Evolutionary conservation across 2,113 vertebrate species (phyloP), one percentile per base, ranked within the genome.

Genomic region (Probosciger aterrimus): DNA sequence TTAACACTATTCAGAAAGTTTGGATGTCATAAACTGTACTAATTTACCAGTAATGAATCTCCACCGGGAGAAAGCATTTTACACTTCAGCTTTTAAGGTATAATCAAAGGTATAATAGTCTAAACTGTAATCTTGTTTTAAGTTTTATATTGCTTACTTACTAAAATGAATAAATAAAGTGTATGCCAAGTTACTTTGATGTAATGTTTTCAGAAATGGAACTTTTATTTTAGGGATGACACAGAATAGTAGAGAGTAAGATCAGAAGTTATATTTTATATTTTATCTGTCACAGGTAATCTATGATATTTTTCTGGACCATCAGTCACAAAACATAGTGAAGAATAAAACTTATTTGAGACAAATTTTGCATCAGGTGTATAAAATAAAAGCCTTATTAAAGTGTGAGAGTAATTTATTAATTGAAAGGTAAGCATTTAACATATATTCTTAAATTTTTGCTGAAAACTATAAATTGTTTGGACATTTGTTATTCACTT

Each of bases 181-280:
- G 43, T 90, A 88, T 95, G 60, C 19, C 57, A 95, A 97, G 50
- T 73, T 70, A 93, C 78, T 96, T 94, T 92, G 84, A 95, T 87
- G 47, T 59, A 64, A 57, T 65, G 7, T 81, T 82, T 87, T 74
- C 43, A 43, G 55, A 83, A 86, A 80, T 33, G 3, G 5, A 10
- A 55, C 15, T 67, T 37, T 68, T 25, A 70, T 57, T 85, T 93
- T 69, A 68, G 7, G 17, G 27, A 30, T 35, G 63, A n/a, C 4
- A 65, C 5, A 80, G 84, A 84, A 65, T 70, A 75, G 52, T 15
- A 18, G 2, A 65, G 22, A 75, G 6, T 10, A 55, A 86, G 28
- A 39, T 27, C 20, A 52, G 30, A 62, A 81, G 43, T 23, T 63
- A 23, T 41, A 33, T 83, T 90, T 83, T 30, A 8, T 74, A 44